Evolutionary conservation across 2,888 invertebrate species (phyloP).

Genomic region (Dinocampus coccinellae): DNA sequence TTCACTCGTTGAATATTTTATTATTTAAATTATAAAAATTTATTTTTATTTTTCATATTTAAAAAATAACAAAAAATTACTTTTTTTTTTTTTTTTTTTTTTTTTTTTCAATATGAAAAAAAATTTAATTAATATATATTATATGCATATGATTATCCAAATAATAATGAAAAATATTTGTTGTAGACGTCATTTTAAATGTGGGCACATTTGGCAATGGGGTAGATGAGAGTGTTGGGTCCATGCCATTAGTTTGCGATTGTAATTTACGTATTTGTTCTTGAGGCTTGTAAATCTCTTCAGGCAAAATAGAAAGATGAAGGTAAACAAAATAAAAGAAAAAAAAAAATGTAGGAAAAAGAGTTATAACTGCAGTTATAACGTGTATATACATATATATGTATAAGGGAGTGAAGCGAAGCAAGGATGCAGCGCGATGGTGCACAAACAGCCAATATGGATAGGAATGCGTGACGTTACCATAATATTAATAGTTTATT

Average conservation of each 20-base stretch:
- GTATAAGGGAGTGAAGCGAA: slow-evolving; percentile 52
- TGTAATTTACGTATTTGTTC: slow-evolving; percentile 70
- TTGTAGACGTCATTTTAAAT: neutral
- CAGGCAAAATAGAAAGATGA: slow-evolving; percentile 23
- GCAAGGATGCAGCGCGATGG: slow-evolving; percentile 38
- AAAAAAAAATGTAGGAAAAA: slow-evolving; percentile 5
- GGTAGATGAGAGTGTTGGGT: slow-evolving; percentile 38
- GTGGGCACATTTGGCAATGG: slow-evolving; percentile 10
- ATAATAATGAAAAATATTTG: neutral
- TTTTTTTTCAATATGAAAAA: neutral
- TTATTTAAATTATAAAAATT: too few species aligned
- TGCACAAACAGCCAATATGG: slow-evolving; percentile 64
- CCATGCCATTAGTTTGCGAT: slow-evolving; percentile 59
- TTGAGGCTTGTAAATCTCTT: slow-evolving; percentile 64
- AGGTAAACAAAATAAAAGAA: slow-evolving; percentile 10
- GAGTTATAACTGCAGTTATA: neutral
- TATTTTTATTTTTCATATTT: neutral
- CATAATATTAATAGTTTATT: slow-evolving; percentile 70
- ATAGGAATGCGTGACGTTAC: slow-evolving; percentile 69
- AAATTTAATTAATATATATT: neutral
- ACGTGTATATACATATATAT: neutral
- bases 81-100: too few species aligned
- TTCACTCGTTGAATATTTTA: too few species aligned
- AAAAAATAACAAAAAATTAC: too few species aligned
- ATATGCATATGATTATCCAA: neutral